These are phyloP conservation scores for Zaprionus vittiger DNA, from an alignment of 1,140 invertebrate species.

Conservation along the genomic window DNA sequence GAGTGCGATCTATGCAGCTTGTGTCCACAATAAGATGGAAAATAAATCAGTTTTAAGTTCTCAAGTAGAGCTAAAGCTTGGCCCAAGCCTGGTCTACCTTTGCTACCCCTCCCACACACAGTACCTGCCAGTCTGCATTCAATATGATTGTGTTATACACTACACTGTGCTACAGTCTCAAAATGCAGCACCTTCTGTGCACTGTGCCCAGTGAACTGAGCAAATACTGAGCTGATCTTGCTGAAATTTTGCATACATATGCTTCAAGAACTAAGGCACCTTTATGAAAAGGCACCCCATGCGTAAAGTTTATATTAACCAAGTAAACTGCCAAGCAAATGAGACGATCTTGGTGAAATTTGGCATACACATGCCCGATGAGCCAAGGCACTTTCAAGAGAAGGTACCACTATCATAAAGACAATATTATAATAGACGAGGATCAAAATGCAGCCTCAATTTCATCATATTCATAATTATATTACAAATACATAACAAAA, in stretches of 20 bases:
- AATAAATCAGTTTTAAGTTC: slow-evolving; percentile 71
- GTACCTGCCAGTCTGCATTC: not conserved
- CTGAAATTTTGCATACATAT: not conserved
- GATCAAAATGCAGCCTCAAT: no score
- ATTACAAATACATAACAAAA: no score
- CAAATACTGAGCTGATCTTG: not conserved
- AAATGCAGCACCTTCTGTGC: no score
- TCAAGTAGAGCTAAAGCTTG: slow-evolving; percentile 7
- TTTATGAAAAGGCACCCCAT: no score
- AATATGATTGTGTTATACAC: not conserved
- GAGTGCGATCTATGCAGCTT: slow-evolving; percentile 14
- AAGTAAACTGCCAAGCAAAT: no score
- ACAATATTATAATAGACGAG: no score
- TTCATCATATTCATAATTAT: no score
- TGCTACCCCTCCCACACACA: not conserved
- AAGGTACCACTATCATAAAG: no score
- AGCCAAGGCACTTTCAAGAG: no score
- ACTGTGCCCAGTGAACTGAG: not conserved
- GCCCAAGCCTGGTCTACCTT: not conserved
- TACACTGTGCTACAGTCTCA: not conserved
- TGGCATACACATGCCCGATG: no score
- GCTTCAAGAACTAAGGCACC: not conserved
- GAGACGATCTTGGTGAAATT: no score
- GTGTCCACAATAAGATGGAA: slow-evolving; percentile 51
- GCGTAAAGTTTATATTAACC: no score